Evolutionary conservation across 1,140 invertebrate genomes (phyloP), one percentile per base, ranked within the genome.

Genomic region (Drosophila pseudoobscura): DNA sequence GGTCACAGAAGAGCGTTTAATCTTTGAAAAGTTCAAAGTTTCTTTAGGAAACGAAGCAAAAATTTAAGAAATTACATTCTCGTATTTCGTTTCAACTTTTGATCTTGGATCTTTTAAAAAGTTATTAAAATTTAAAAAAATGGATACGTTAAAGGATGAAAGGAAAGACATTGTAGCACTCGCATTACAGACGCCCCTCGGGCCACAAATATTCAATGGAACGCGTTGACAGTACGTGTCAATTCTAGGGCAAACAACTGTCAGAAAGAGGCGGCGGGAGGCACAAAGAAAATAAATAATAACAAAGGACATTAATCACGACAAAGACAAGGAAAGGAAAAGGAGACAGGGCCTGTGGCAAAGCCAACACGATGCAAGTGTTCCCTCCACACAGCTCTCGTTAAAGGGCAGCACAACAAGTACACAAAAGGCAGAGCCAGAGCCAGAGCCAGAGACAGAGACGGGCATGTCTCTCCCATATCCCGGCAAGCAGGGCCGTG

Each of bases 361-460:
- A 78, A 78, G 82, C 74, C 74, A 69, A 61, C 71, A 75, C 60
- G 71, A 74, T 74, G 73, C 73, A 75, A 75, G 68, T 72, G 75
- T 41, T 31, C 31, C 31, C 29, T 8, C 31, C 31, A 29, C 22
- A 59, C 64, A 82, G 80, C 80, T 84, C 80, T 84, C 80, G 75
- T 84, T 85, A 80, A 78, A 64, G 80, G 74, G 50, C 65, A 73
- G 55, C 79, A 75, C 49, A 82, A 75, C 79, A 82, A 78, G 79
- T 35, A 60, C 57, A 72, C 55, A 63, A 57, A 47, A 72, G 43
- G 17, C 68, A 65, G 44, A 47, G 11, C 3, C 35, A 39, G 35
- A 47, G 11, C 3, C 35, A 39, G 35, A 39, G 35, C 2, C 8
- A 31, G 31, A 31, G 31, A 2, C 29, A 31, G 31, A 31, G 8